phyloP scores from a whole-genome alignment of 2,888 invertebrate genomes.

The Yponomeuta evonymella region DNA sequence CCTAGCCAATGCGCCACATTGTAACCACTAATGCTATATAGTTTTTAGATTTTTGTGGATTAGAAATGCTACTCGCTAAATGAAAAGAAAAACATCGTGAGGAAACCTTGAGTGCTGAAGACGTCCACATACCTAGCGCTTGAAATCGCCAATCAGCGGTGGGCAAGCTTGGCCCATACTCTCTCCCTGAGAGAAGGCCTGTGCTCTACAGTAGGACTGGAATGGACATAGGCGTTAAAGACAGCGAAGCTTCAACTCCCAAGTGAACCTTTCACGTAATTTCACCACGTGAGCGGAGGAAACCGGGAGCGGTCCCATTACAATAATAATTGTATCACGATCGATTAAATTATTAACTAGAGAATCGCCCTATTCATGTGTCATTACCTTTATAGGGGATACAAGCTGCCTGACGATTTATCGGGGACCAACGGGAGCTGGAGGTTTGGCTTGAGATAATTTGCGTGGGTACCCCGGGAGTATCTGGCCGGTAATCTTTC shows the following conservation, averaged over 20 bases:
- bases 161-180: too few relatives aligned
- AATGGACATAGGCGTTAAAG: too few relatives aligned
- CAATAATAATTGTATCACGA: slow-evolving; percentile 68
- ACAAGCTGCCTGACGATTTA: slow-evolving; percentile 33
- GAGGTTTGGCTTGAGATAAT: background rate
- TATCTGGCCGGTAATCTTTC: background rate
- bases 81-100: too few relatives aligned
- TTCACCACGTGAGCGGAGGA: slow-evolving; percentile 15
- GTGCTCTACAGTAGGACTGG: too few relatives aligned
- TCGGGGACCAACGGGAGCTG: slow-evolving; percentile 21
- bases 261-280: background rate
- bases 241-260: background rate
- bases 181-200: too few relatives aligned
- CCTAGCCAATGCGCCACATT: too few relatives aligned
- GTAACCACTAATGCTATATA: too few relatives aligned
- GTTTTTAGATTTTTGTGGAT: too few relatives aligned
- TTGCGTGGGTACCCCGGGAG: background rate
- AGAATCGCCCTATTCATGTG: slow-evolving; percentile 49
- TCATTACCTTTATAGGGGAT: slow-evolving; percentile 25
- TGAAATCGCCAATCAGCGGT: too few relatives aligned
- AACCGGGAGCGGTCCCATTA: slow-evolving; percentile 59
- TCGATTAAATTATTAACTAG: slow-evolving; percentile 63
- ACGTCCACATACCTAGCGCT: too few relatives aligned
- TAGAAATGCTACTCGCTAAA: too few relatives aligned
- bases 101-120: too few relatives aligned